phyloP scores from a whole-genome alignment of 2,888 invertebrate species.

The Eueremaeus valkanovi region DNA sequence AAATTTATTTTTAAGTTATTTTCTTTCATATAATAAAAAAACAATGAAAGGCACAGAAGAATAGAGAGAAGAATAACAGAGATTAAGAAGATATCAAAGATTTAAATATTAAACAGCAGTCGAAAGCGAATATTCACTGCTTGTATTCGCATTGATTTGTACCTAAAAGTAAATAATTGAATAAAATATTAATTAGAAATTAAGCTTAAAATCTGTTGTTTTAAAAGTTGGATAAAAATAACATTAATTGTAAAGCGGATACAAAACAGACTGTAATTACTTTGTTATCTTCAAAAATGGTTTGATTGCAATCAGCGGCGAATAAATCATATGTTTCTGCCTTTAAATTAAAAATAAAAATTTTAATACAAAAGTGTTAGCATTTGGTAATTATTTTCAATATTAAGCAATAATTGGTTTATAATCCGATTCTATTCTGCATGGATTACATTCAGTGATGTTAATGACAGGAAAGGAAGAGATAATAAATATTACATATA shows the following conservation, averaged over 20 bases:
- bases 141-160: neutral
- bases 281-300: neutral
- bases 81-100: too few relatives aligned
- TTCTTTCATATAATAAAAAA: too few relatives aligned
- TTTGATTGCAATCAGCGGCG: neutral
- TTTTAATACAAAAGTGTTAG: neutral
- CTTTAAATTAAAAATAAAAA: neutral
- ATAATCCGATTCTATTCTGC: too few relatives aligned
- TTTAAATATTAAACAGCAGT: conserved; percentile 11
- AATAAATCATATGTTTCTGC: neutral
- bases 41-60: too few relatives aligned
- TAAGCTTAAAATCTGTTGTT: neutral
- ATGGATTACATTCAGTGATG: too few relatives aligned
- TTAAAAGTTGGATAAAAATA: too few relatives aligned
- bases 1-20: too few relatives aligned
- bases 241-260: too few relatives aligned
- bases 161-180: neutral
- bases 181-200: neutral
- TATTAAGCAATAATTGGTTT: too few relatives aligned
- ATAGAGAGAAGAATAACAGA: too few relatives aligned
- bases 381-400: neutral
- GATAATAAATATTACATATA: too few relatives aligned
- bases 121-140: conserved; percentile 10
- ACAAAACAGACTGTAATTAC: neutral
- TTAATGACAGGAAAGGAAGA: too few relatives aligned